Base-by-base conservation (phyloP, 2,888 invertebrate genomes). In the Cephus nigrinus region DNA sequence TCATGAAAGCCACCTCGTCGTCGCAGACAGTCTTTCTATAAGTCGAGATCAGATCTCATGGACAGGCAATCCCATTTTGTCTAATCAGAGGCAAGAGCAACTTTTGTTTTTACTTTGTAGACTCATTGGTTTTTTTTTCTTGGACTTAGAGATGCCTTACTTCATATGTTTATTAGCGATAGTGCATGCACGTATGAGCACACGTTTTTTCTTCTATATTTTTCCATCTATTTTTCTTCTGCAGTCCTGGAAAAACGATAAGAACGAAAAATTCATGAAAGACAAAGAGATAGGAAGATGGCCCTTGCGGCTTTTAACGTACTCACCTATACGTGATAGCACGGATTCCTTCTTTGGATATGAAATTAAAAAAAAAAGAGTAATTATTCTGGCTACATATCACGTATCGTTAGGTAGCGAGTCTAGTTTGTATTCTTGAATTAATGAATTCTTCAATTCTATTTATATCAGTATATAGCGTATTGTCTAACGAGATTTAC, bases 141-240 rank as follows among this genome's bases (percentile, higher is more conserved):
- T 55, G 55, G 55, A 55, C 9, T 9, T 40, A 23, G 40, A 40
- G 23, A 40, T 23, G 5, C 23, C 40, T 40, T 9, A 55, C 40
- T 55, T 55, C 9, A 31, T 71, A 23, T 12, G 71, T 30, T 23
- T 30, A 36, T 74, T 73, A 76, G 74, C 76, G 32, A 74, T 78
- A 78, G 78, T 78, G 76, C 77, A 76, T 78, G 76, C 76, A 40
- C 68, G 12, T 75, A 79, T 36, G 69, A 35, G 55, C 68, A 73
- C 31, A 15, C 69, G 73, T 75, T 68, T 34, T 9, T 30, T 75
- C 36, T 71, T 71, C 4, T n/a, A 35, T 40, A 31, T 55, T 73
- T 40, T 73, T 31, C 71, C 35, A 1, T 75, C 30, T 34, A 72
- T 32, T 36, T 30, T 68, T 75, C 69, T 30, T 55, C 55, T 1